Evolutionary conservation across 2,113 vertebrate species (phyloP).

Genomic region (Halcyon malimbica): DNA sequence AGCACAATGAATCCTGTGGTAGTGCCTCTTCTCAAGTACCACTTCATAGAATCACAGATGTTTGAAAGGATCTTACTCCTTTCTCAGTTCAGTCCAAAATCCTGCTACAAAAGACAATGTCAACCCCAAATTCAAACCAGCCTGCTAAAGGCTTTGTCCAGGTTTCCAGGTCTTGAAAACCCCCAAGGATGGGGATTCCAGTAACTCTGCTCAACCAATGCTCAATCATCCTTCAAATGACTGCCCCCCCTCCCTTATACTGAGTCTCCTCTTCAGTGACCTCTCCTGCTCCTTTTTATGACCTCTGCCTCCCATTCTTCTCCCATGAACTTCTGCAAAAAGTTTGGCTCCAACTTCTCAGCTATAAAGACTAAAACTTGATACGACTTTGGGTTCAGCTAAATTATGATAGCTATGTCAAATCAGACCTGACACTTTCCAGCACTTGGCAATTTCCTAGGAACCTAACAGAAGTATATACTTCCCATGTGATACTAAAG

Average conservation of each 20-base stretch:
- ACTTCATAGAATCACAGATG: background rate
- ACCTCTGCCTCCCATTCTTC: background rate
- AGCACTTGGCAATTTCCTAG: background rate
- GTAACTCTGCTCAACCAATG: background rate
- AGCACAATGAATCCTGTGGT: background rate
- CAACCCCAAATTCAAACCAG: background rate
- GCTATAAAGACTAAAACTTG: background rate
- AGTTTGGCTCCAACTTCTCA: background rate
- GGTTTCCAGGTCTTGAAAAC: background rate
- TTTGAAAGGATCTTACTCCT: background rate
- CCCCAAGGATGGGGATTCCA: background rate
- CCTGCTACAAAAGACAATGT: background rate
- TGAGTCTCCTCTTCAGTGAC: background rate
- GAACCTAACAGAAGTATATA: background rate
- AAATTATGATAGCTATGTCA: background rate
- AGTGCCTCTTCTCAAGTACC: background rate
- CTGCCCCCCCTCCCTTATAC: background rate
- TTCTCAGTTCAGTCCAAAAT: background rate
- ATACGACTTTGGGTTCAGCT: background rate
- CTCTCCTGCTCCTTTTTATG: background rate
- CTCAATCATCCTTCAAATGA: background rate
- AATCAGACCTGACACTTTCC: background rate
- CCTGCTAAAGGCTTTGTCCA: background rate
- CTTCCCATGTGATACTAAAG: background rate
- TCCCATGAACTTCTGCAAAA: background rate